These are phyloP conservation scores for Pectinophora gossypiella DNA, from an alignment of 1,140 invertebrate species.

Conservation along the genomic window DNA sequence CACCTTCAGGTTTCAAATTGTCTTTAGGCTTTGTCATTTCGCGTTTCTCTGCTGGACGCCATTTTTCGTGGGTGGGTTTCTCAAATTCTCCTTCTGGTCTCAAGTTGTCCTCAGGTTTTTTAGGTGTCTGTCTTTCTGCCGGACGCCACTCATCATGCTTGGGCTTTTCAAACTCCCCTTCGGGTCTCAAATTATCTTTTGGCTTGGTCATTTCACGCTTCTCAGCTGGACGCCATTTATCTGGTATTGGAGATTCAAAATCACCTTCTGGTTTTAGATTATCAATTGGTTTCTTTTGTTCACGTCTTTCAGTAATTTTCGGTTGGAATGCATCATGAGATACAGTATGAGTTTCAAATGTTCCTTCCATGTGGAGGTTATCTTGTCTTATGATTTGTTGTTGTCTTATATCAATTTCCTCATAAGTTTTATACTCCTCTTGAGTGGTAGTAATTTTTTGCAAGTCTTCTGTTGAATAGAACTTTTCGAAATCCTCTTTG, in stretches of 20 bases:
- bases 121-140: constrained; percentile 61
- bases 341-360: constrained; percentile 62
- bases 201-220: constrained; percentile 68
- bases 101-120: constrained; percentile 76
- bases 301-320: constrained; percentile 70
- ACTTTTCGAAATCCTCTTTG: constrained; percentile 81
- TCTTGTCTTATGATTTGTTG: constrained; percentile 68
- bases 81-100: constrained; percentile 78
- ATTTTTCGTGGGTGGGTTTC: constrained; percentile 64
- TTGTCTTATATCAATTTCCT: constrained; percentile 64
- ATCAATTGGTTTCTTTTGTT: constrained; percentile 55
- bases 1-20: constrained; percentile 75
- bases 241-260: constrained; percentile 71
- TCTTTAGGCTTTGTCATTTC: constrained; percentile 65
- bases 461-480: constrained; percentile 77
- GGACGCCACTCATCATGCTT: constrained; percentile 42
- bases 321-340: constrained; percentile 54
- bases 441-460: constrained; percentile 75
- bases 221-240: constrained; percentile 72
- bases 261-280: constrained; percentile 77
- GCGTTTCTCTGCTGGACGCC: constrained; percentile 65
- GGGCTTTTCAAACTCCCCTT: constrained; percentile 78
- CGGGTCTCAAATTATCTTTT: constrained; percentile 77
- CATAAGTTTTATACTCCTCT: constrained; percentile 75
- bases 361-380: constrained; percentile 77